Evolutionary conservation across 2,797 vertebrate genomes (phyloP).

Genomic region (Saxicola maurus): DNA sequence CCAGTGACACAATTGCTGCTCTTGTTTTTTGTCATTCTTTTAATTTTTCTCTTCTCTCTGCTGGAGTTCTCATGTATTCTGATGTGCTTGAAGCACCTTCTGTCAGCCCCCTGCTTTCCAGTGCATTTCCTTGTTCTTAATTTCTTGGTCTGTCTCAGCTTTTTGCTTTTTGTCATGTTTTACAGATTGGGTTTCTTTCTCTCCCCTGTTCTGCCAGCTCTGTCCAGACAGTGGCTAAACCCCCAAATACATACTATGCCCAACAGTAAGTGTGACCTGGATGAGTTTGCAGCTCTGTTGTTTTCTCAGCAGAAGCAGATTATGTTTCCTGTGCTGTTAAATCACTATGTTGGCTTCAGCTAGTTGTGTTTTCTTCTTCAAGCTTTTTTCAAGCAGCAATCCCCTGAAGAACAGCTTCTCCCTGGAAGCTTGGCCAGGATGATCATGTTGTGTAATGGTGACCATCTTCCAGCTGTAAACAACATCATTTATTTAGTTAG

Average conservation of each 20-base stretch:
- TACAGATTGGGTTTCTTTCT: not conserved
- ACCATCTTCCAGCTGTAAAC: constrained; percentile 22
- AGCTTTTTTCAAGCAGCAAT: not conserved
- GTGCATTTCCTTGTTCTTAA: not conserved
- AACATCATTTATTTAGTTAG: not conserved
- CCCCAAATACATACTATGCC: not conserved
- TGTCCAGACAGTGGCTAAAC: not conserved
- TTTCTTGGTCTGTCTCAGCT: not conserved
- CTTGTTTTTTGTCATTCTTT: not conserved
- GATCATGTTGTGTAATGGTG: not conserved
- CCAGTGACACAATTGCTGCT: not conserved
- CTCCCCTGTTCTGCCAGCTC: not conserved
- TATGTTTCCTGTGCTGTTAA: not conserved
- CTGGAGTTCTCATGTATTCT: not conserved
- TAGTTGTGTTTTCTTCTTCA: not conserved
- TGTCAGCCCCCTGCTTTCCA: not conserved
- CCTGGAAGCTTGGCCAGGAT: constrained; percentile 4
- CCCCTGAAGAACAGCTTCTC: not conserved
- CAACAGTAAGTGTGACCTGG: not conserved
- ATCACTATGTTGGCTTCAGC: not conserved
- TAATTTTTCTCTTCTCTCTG: not conserved
- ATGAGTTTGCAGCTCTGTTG: not conserved
- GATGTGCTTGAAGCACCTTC: not conserved
- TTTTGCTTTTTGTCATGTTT: not conserved
- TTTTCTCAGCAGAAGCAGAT: not conserved